Conservation (phyloP, 2,888 invertebrate genomes). For the Zaprionus obscuricornis region DNA sequence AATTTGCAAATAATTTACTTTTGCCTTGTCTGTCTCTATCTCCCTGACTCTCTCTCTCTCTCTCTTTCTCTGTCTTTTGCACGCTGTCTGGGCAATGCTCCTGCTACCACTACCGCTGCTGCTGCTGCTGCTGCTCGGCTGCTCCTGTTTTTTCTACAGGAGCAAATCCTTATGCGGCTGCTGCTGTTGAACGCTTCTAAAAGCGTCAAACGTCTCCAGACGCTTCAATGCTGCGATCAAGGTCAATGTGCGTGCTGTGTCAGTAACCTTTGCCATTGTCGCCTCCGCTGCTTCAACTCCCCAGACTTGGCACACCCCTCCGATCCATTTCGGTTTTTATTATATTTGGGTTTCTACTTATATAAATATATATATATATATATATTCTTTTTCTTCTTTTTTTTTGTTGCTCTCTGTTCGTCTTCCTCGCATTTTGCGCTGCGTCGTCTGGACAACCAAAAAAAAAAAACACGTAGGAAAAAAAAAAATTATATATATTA, state of each 20-base stretch:
- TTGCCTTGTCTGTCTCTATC: constrained; percentile 37
- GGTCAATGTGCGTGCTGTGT: constrained; percentile 79
- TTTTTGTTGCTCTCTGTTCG: constrained; percentile 24
- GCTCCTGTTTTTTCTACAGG: neutral
- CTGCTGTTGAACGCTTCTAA: constrained; percentile 15
- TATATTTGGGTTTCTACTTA: constrained; percentile 69
- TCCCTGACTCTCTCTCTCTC: too few species aligned
- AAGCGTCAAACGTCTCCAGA: constrained; percentile 48
- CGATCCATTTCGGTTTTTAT: constrained; percentile 57
- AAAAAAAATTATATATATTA: constrained; percentile 50
- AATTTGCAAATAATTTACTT: constrained; percentile 73
- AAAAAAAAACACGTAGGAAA: constrained; percentile 17
- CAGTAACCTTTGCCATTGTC: constrained; percentile 77
- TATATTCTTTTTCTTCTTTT: constrained; percentile 11
- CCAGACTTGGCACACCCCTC: constrained; percentile 43
- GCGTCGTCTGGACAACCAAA: constrained; percentile 59
- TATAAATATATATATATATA: constrained; percentile 7
- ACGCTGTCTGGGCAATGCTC: constrained; percentile 12
- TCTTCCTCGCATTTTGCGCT: constrained; percentile 14
- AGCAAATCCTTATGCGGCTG: constrained; percentile 8
- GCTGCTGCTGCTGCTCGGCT: constrained; percentile 6
- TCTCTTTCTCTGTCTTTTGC: too few species aligned
- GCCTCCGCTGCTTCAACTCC: constrained; percentile 45
- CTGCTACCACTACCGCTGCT: too few species aligned
- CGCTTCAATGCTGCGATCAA: constrained; percentile 65